Conservation (phyloP, 2,113 vertebrate species). For the Calonectris borealis region DNA sequence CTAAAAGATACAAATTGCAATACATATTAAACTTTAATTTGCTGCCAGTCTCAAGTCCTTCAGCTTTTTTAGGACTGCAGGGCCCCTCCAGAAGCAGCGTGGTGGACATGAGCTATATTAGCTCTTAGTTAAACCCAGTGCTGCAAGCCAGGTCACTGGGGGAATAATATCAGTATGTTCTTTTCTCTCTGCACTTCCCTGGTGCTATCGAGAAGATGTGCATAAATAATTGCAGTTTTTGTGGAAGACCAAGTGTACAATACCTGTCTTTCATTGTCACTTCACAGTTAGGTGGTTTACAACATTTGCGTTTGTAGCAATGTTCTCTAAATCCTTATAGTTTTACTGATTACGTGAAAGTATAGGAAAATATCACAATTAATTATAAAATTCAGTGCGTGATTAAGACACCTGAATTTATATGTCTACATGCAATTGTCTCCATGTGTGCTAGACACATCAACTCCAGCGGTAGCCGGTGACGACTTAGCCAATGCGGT, state of each 20-base stretch:
- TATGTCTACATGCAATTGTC: neutral
- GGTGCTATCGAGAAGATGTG: neutral
- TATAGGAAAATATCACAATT: neutral
- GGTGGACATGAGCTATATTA: neutral
- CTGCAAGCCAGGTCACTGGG: neutral
- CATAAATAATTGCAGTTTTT: neutral
- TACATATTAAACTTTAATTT: slow-evolving; percentile 38
- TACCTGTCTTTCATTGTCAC: neutral
- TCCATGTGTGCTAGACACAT: neutral
- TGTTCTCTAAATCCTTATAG: neutral
- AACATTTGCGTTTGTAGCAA: neutral
- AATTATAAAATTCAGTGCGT: neutral
- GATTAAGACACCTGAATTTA: neutral
- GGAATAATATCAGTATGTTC: neutral
- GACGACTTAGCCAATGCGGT: neutral
- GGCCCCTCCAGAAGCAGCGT: neutral
- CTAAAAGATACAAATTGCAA: slow-evolving; percentile 47
- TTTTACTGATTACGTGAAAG: neutral
- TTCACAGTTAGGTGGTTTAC: neutral
- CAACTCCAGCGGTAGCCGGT: neutral
- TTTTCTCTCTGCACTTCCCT: neutral
- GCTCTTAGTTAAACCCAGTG: neutral
- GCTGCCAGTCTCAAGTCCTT: slow-evolving; percentile 8
- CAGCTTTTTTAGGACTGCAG: neutral
- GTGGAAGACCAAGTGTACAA: neutral